Conservation (phyloP, 2,113 vertebrate genomes). For the Ardeotis arabs region DNA sequence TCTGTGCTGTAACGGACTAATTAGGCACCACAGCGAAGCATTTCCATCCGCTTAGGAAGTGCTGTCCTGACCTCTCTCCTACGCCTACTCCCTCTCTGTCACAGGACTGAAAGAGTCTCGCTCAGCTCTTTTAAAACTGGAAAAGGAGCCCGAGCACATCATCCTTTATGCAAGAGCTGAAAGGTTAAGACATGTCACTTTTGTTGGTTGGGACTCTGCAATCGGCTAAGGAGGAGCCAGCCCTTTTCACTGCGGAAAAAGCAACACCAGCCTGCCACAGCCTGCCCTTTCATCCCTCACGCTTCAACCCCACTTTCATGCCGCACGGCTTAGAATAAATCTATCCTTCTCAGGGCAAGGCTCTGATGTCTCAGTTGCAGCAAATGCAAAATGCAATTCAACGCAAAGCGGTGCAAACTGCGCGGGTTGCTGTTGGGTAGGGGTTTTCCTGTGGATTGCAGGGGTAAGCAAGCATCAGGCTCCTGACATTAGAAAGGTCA, state of each 20-base stretch:
- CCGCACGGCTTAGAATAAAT: not conserved
- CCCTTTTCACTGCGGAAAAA: not conserved
- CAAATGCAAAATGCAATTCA: not conserved
- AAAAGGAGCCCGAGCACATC: constrained; percentile 6
- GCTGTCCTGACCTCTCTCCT: constrained; percentile 37
- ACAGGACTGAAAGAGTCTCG: not conserved
- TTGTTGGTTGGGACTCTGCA: not conserved
- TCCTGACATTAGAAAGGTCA: constrained; percentile 40
- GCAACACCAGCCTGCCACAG: not conserved
- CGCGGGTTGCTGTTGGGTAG: not conserved
- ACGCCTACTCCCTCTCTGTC: constrained; percentile 54
- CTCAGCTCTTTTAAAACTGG: constrained; percentile 54
- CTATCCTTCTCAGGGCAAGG: not conserved
- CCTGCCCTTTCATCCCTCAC: not conserved
- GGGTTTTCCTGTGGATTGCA: not conserved
- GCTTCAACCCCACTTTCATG: not conserved
- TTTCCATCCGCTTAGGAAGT: constrained; percentile 47
- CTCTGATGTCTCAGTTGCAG: not conserved
- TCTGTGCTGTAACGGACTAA: not conserved
- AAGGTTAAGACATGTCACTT: constrained; percentile 35
- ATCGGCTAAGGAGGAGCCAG: not conserved
- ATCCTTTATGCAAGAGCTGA: constrained; percentile 49
- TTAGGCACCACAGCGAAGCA: not conserved
- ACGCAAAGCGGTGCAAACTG: fast-evolving
- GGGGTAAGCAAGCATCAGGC: not conserved